Percentiles rank a stretch among this genome's conserved stretches.
Conservation (phyloP, 2,888 invertebrate species). For the Eudasyphora cyanicolor region DNA sequence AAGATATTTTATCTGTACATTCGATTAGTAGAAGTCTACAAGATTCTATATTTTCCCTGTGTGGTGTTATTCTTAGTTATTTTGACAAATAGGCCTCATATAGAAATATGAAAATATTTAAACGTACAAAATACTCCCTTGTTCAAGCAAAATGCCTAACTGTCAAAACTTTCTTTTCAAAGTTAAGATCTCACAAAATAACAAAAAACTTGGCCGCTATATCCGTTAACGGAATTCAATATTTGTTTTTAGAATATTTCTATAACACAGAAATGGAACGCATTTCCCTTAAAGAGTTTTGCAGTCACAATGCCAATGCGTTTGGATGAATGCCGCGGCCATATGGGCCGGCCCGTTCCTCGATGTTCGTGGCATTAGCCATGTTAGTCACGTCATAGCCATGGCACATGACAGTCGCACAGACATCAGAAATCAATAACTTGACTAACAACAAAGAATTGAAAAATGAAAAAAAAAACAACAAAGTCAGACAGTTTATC, state of each 20-base stretch:
- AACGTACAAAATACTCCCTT: no score
- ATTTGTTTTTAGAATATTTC: neutral
- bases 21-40: no score
- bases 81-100: no score
- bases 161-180: neutral
- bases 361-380: neutral
- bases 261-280: neutral
- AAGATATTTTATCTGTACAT: no score
- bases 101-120: no score
- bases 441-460: neutral
- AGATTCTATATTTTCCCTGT: no score
- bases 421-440: conserved; percentile 20
- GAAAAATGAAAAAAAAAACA: neutral
- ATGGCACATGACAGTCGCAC: neutral
- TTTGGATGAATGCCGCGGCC: no score
- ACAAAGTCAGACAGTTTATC: neutral
- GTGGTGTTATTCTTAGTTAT: no score
- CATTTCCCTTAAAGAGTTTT: conserved; percentile 16
- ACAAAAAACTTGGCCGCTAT: neutral
- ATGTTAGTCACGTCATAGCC: neutral
- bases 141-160: no score
- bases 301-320: no score
- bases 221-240: neutral
- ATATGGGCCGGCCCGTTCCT: neutral
- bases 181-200: neutral